Conservation (phyloP, 2,888 invertebrate genomes). For the Neelides folsomi region DNA sequence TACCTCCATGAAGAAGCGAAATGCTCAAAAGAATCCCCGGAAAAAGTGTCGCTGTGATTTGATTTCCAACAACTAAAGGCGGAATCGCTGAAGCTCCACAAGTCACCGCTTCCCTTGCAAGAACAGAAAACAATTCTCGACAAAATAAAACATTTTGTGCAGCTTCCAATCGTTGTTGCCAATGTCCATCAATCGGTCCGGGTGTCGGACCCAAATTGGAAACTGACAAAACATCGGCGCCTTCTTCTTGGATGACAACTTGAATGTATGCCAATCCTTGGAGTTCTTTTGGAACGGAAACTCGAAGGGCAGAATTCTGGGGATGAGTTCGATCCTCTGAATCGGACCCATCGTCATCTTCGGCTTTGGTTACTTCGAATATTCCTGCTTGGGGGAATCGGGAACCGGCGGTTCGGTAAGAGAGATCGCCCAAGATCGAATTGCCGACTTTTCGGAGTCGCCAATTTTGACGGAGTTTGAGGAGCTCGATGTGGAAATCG, state of each 20-base stretch:
- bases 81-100: constrained; percentile 77
- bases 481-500: constrained; percentile 83
- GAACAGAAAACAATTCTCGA: constrained; percentile 84
- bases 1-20: constrained; percentile 73
- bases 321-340: background rate
- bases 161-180: constrained; percentile 93
- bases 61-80: constrained; percentile 92
- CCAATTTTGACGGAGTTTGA: constrained; percentile 84
- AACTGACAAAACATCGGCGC: constrained; percentile 78
- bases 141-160: constrained; percentile 95
- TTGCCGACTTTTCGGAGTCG: constrained; percentile 90
- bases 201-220: constrained; percentile 66
- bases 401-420: constrained; percentile 89
- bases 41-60: constrained; percentile 84
- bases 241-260: constrained; percentile 87
- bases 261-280: constrained; percentile 94
- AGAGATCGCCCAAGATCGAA: constrained; percentile 87
- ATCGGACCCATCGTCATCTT: constrained; percentile 46
- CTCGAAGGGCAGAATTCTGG: constrained; percentile 59
- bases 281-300: constrained; percentile 83
- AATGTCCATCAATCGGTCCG: constrained; percentile 61
- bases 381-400: constrained; percentile 85
- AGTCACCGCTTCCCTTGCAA: constrained; percentile 89
- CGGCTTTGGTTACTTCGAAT: constrained; percentile 90
- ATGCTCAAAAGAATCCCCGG: constrained; percentile 88